Evolutionary conservation across 1,140 invertebrate species (phyloP), one percentile per base, ranked within the genome.

Genomic region (Drosophila takahashii): DNA sequence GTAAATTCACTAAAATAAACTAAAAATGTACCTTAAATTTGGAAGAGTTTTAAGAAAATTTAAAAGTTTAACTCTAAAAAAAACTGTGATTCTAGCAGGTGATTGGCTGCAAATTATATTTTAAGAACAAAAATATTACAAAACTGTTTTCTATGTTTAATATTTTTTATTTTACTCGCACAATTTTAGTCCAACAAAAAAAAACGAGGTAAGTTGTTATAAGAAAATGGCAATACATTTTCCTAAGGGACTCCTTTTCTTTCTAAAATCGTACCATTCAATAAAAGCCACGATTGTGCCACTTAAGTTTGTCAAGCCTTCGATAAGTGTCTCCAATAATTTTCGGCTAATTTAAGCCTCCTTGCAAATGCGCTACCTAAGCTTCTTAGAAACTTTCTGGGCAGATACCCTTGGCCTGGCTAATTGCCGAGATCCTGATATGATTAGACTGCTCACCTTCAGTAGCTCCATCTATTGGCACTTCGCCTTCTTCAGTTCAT

Each of bases 361-460:
- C 22, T 6, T 37, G 9, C 18, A 34, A 13, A 7, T 29, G 26
- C 5, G 13, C 11, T 10, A n/a, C n/a, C 66, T 45, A 22, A 42
- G 29, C 15, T 18, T 7, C 13, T n/a, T 13, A 44, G 26, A 5
- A 16, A 26, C 22, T 16, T 36, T 15, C 1, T 42, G 7, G n/a
- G 3, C 10, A 51, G 9, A 50, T 39, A 42, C 29, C 8, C 7
- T 36, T 26, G 22, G 29, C 13, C 16, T 32, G 41, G 32, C 44
- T 61, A 56, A 44, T 69, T 50, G 61, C 22, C 45, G 29, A 27
- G 61, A 53, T 48, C 41, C 27, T 60, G 41, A 74, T 79, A 57
- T 79, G 76, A 73, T 79, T 79, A 57, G 45, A 39, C 44, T 9
- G 26, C 29, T 77, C 22, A 44, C 47, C 67, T 13, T 41, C 26